Evolutionary conservation across 2,797 vertebrate genomes (phyloP).

Genomic region (Ataeniobius toweri): DNA sequence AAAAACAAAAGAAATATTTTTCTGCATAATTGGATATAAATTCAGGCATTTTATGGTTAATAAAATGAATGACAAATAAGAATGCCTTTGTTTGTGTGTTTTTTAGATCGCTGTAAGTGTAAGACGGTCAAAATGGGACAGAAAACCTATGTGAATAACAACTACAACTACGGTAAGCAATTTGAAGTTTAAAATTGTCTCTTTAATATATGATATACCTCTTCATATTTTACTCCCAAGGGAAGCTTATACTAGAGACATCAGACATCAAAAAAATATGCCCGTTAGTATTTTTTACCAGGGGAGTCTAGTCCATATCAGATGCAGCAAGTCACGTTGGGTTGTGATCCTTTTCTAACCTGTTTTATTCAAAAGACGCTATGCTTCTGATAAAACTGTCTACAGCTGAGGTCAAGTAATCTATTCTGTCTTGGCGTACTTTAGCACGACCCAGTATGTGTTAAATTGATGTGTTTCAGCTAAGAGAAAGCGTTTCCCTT

Average conservation of each 20-base stretch:
- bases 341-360: neutral
- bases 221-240: too few relatives aligned
- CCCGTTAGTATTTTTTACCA: too few relatives aligned
- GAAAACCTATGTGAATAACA: constrained; percentile 91
- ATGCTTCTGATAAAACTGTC: neutral
- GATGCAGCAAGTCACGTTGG: neutral
- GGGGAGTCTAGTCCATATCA: neutral
- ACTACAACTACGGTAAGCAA: constrained; percentile 96
- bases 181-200: neutral
- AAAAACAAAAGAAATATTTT: too few relatives aligned
- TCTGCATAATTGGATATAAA: neutral
- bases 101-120: constrained; percentile 90
- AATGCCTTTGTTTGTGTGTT: constrained; percentile 27
- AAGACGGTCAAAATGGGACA: constrained; percentile 84
- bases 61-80: neutral
- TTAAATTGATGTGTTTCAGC: too few relatives aligned
- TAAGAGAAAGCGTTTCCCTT: too few relatives aligned
- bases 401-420: neutral
- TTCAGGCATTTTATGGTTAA: neutral
- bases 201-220: neutral
- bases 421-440: neutral
- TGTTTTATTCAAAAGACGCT: too few relatives aligned
- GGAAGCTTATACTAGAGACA: too few relatives aligned
- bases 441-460: too few relatives aligned
- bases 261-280: too few relatives aligned